Conservation (phyloP, 2,113 vertebrate genomes). For the Mesitornis unicolor region DNA sequence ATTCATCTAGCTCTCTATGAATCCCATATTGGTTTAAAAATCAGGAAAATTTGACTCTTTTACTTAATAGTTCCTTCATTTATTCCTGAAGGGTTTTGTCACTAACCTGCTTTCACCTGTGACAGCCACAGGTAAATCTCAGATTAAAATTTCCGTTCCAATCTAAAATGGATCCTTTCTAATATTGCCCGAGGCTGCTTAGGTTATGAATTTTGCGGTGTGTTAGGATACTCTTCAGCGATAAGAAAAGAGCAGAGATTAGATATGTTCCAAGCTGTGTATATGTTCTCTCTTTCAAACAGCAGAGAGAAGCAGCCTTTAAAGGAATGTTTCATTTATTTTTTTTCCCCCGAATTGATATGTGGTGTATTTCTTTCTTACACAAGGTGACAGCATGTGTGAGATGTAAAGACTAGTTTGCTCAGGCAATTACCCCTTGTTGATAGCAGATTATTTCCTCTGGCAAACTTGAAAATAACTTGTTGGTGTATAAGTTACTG, state of each 20-base stretch:
- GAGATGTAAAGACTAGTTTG: constrained; percentile 76
- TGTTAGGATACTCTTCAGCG: constrained; percentile 45
- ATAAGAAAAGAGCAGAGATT: constrained; percentile 73
- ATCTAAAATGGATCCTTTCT: constrained; percentile 65
- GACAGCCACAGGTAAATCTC: constrained; percentile 64
- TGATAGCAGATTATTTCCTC: constrained; percentile 79
- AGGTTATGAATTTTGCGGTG: constrained; percentile 53
- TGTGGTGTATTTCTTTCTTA: constrained; percentile 67
- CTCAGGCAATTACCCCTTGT: constrained; percentile 79
- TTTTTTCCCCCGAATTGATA: constrained; percentile 57
- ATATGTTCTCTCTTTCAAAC: constrained; percentile 43
- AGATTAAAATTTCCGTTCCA: constrained; percentile 67
- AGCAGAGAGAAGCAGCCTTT: constrained; percentile 64
- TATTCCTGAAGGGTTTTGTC: constrained; percentile 51
- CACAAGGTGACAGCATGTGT: constrained; percentile 70
- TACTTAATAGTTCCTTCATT: constrained; percentile 32
- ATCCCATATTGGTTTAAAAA: neutral
- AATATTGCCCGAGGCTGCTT: constrained; percentile 45
- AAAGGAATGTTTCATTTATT: constrained; percentile 49
- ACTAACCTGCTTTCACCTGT: constrained; percentile 42
- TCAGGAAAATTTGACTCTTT: neutral
- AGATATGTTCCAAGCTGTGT: constrained; percentile 64
- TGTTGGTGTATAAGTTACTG: constrained; percentile 74
- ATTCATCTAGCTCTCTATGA: neutral
- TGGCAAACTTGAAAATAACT: constrained; percentile 78